Percentiles rank a stretch among this genome's conserved stretches.
These are phyloP conservation scores for Spodoptera littoralis DNA, from an alignment of 2,888 invertebrate species.

Conservation along the genomic window DNA sequence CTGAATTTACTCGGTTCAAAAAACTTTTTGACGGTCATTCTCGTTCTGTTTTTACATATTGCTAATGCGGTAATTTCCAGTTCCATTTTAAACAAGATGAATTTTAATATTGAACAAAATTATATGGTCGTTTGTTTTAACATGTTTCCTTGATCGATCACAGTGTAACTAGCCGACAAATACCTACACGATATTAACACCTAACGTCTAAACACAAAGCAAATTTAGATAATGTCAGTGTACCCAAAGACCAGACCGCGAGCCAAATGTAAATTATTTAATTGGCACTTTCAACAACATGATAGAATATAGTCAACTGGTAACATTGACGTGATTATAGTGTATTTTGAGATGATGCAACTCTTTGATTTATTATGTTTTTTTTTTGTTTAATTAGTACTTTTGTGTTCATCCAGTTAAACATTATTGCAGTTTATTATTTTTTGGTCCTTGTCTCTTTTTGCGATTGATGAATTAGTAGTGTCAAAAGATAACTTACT, in stretches of 20 bases:
- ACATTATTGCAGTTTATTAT: background rate
- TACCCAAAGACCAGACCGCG: conserved; percentile 21
- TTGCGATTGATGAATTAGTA: background rate
- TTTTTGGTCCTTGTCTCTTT: conserved; percentile 6
- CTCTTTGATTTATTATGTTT: conserved; percentile 17
- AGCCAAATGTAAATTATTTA: conserved; percentile 50
- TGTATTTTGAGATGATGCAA: conserved; percentile 19
- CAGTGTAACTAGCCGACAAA: conserved; percentile 36
- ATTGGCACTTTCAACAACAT: conserved; percentile 42
- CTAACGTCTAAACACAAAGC: conserved; percentile 42
- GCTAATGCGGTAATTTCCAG: no score
- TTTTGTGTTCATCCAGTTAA: background rate
- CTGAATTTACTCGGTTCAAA: no score
- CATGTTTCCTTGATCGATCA: conserved; percentile 34
- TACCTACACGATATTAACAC: conserved; percentile 51
- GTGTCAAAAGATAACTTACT: no score
- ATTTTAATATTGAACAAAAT: conserved; percentile 16
- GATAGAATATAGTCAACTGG: conserved; percentile 22
- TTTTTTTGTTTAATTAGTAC: background rate
- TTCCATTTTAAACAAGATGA: conserved; percentile 1
- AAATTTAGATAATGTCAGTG: conserved; percentile 50
- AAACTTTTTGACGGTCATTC: no score
- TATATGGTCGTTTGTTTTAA: conserved; percentile 13
- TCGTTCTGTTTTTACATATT: no score
- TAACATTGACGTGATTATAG: conserved; percentile 16